phyloP scores from a whole-genome alignment of 2,888 invertebrate species.

The Agrochola litura region DNA sequence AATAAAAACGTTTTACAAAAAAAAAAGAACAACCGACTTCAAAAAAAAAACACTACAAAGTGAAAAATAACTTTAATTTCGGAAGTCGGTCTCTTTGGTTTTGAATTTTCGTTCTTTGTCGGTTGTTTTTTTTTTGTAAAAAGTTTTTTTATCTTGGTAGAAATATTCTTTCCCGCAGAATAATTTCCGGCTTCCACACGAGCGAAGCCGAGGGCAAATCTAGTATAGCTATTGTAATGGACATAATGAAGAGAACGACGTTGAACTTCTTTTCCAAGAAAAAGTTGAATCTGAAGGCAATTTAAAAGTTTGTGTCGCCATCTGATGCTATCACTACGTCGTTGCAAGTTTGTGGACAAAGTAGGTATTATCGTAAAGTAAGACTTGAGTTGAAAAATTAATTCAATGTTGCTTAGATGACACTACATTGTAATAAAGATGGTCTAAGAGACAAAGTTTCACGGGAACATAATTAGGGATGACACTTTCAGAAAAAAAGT shows the following conservation, averaged over 20 bases:
- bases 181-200: not conserved
- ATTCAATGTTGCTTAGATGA: conserved; percentile 23
- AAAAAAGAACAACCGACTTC: too few relatives aligned
- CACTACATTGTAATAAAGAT: conserved; percentile 18
- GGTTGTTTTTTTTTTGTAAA: too few relatives aligned
- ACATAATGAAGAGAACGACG: conserved; percentile 9
- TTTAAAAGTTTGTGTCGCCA: conserved; percentile 41
- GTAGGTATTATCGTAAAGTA: conserved; percentile 22
- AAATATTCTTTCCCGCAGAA: not conserved
- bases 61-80: too few relatives aligned
- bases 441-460: conserved; percentile 17
- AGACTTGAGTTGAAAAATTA: conserved; percentile 19
- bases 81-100: too few relatives aligned
- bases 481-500: not conserved
- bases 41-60: too few relatives aligned
- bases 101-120: too few relatives aligned
- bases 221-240: conserved; percentile 4
- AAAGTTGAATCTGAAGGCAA: conserved; percentile 19
- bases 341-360: conserved; percentile 14
- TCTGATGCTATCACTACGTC: conserved; percentile 25
- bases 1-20: too few relatives aligned
- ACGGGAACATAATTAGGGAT: conserved; percentile 13
- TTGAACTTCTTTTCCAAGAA: conserved; percentile 12
- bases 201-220: not conserved
- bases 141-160: not conserved